Evolutionary conservation across 1,140 invertebrate genomes (phyloP), one percentile per base, ranked within the genome.

Genomic region (Marisa cornuarietis): DNA sequence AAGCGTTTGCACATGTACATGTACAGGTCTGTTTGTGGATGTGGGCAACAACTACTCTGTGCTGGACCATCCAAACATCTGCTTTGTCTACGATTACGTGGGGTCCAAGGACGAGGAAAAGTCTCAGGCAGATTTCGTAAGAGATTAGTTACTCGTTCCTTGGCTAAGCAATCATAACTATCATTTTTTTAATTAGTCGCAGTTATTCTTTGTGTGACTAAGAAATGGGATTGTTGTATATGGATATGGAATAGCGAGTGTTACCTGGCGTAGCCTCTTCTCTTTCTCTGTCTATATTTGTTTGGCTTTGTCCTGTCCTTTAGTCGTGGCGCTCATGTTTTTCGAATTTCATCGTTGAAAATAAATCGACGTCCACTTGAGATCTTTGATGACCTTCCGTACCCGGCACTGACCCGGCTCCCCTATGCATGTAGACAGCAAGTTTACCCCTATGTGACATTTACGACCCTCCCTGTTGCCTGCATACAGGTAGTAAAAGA

Each of bases 1-100:
- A n/a, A n/a, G 24, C 24, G 26, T 49, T 31, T 1, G 69, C 16
- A 18, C 16, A 20, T 54, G 42, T 24, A 14, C 51, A 18, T 52
- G 9, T 52, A 14, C 75, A 91, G 90, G 87, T 83, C 78, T 91
- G 78, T 91, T 91, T 83, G 90, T 91, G 51, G 89, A 91, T 73
- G 88, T 91, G 63, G 90, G 90, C 9, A 90, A 89, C 80, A 91
- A 91, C 81, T 90, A 90, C 81, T 90, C 90, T 0, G 90, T 91
- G 9, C 81, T 91, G 20, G 90, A 91, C 71, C 88, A 90, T 65
- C 89, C 88, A 6, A 90, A 91, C 79, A 87, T 91, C 51, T 90
- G 89, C 74, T 91, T 91, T 80, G 86, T 91, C 18, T 91, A 90
- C 79, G 89, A 91, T 52, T 89, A 89, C 77, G 88, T 89, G 24